These are phyloP conservation scores for Pipistrellus pipistrellus DNA, from an alignment of 2,797 vertebrate species.

Conservation along the genomic window DNA sequence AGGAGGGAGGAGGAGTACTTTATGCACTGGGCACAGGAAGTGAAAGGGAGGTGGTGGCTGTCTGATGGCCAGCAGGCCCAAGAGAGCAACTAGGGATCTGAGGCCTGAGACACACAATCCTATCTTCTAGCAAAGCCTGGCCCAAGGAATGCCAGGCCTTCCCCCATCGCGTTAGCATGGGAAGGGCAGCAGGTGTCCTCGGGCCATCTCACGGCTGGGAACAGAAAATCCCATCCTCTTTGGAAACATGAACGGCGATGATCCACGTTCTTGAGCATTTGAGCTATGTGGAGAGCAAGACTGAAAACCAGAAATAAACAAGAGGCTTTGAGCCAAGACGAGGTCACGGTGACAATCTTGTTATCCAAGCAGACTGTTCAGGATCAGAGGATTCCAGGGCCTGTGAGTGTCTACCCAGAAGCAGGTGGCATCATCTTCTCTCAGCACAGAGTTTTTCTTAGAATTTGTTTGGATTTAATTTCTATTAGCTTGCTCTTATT, in stretches of 20 bases:
- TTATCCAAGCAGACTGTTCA: not conserved
- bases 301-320: constrained; percentile 76
- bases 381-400: not conserved
- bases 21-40: not conserved
- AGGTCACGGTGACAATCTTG: constrained; percentile 7
- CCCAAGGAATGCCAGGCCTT: not conserved
- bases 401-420: not conserved
- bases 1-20: too few relatives aligned
- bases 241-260: constrained; percentile 58
- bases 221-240: constrained; percentile 75
- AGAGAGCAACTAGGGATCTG: not conserved
- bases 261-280: constrained; percentile 66
- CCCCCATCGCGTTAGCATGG: not conserved
- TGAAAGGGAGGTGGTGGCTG: not conserved
- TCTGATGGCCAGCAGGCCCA: not conserved
- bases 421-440: not conserved
- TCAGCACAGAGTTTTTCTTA: not conserved
- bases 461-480: not conserved
- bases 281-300: constrained; percentile 65
- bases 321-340: constrained; percentile 56
- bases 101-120: not conserved
- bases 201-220: not conserved
- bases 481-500: not conserved
- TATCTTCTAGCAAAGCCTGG: not conserved
- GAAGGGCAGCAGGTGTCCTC: constrained; percentile 53